Percentiles rank a stretch among this genome's conserved stretches.
Conservation (phyloP, 1,140 invertebrate genomes). For the Ostrea edulis region DNA sequence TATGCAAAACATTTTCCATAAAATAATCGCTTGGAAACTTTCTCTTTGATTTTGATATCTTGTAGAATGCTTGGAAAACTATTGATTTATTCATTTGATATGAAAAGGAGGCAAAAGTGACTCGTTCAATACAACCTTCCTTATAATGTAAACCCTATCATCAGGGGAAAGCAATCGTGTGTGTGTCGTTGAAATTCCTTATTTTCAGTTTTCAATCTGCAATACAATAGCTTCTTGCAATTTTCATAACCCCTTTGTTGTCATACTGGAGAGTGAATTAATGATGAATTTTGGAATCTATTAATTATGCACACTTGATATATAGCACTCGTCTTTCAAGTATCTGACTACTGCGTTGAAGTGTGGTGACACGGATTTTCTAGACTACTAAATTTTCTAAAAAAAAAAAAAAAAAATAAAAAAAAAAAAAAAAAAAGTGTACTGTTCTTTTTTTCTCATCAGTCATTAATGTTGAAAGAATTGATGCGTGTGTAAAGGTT, state of each 20-base stretch:
- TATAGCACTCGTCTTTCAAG: background rate
- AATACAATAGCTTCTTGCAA: background rate
- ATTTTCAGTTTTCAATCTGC: background rate
- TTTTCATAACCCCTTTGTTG: background rate
- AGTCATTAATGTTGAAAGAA: too few relatives aligned
- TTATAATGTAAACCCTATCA: background rate
- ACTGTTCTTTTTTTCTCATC: background rate
- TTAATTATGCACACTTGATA: background rate
- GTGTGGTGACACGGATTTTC: background rate
- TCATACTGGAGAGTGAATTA: background rate
- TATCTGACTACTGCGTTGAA: background rate
- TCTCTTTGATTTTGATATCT: background rate
- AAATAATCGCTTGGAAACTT: background rate
- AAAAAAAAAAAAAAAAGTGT: too few relatives aligned
- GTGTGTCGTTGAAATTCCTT: slow-evolving; percentile 10
- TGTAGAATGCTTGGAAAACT: background rate
- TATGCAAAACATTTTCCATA: background rate
- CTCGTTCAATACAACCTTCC: background rate
- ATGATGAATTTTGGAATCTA: background rate
- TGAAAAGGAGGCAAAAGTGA: background rate
- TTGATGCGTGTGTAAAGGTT: too few relatives aligned
- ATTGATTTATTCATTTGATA: background rate
- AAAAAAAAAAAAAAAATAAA: too few relatives aligned
- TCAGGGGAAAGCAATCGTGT: background rate
- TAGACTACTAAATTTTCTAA: background rate